These are phyloP conservation scores for Anniella stebbinsi DNA, from an alignment of 2,797 vertebrate species.

Conservation along the genomic window DNA sequence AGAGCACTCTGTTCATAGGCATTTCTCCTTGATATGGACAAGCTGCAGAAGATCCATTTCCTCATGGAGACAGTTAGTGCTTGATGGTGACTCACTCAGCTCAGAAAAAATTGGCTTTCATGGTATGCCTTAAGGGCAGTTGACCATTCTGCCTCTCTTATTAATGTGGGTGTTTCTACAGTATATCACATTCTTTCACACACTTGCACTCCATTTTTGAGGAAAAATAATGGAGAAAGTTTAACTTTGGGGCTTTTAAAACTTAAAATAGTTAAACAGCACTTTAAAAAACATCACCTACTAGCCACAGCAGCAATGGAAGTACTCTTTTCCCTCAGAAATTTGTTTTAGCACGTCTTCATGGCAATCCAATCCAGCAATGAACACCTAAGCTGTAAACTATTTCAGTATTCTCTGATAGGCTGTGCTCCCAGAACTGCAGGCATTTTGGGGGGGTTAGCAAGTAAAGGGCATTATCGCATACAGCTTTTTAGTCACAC, in stretches of 20 bases:
- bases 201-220: constrained; percentile 26
- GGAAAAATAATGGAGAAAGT: not conserved
- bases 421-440: constrained; percentile 13
- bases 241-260: constrained; percentile 2
- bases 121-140: not conserved
- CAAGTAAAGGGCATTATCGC: constrained; percentile 50
- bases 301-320: constrained; percentile 32
- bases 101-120: not conserved
- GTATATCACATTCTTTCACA: not conserved
- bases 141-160: not conserved
- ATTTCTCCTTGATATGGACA: not conserved
- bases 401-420: constrained; percentile 36
- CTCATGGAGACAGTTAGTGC: not conserved
- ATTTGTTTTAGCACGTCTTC: constrained; percentile 37
- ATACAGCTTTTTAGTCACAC: constrained; percentile 34
- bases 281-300: not conserved
- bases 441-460: not conserved
- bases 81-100: not conserved
- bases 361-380: constrained; percentile 40
- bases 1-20: not conserved
- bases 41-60: constrained; percentile 34
- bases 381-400: constrained; percentile 32
- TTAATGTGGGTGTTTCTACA: not conserved
- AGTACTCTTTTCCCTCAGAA: constrained; percentile 26
- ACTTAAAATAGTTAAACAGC: constrained; percentile 1